phyloP scores from a whole-genome alignment of 2,113 vertebrate species.

The Oostethus manadensis region DNA sequence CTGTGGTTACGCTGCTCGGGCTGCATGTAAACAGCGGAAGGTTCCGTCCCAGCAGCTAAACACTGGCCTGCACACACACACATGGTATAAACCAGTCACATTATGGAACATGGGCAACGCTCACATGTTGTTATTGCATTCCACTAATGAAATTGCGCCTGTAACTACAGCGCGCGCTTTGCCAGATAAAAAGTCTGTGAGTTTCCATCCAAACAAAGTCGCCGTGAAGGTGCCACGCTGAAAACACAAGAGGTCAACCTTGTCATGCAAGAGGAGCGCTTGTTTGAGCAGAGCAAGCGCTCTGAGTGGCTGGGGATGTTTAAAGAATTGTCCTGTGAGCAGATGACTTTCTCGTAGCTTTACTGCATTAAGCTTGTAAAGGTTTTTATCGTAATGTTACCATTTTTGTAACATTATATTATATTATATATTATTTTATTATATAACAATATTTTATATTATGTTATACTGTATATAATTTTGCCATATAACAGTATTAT shows the following conservation, averaged over 20 bases:
- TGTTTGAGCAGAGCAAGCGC: conserved; percentile 1
- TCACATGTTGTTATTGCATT: conserved; percentile 47
- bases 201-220: conserved; percentile 39
- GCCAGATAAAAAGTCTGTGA: conserved; percentile 50
- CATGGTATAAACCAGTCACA: conserved; percentile 6
- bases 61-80: conserved; percentile 11
- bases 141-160: conserved; percentile 58
- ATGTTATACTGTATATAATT: no score
- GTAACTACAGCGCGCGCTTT: conserved; percentile 42
- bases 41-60: conserved; percentile 21
- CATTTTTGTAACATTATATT: no score
- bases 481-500: no score
- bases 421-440: no score
- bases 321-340: background rate
- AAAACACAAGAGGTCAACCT: conserved; percentile 37
- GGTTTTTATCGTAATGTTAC: no score
- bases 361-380: no score
- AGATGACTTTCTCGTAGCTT: no score
- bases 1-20: conserved; percentile 30
- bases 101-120: conserved; percentile 12
- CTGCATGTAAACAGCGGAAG: conserved; percentile 39
- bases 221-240: conserved; percentile 21
- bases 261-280: conserved; percentile 19
- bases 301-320: background rate
- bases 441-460: no score